Evolutionary conservation across 2,113 vertebrate genomes (phyloP).

Genomic region (Rhinogobius similis): DNA sequence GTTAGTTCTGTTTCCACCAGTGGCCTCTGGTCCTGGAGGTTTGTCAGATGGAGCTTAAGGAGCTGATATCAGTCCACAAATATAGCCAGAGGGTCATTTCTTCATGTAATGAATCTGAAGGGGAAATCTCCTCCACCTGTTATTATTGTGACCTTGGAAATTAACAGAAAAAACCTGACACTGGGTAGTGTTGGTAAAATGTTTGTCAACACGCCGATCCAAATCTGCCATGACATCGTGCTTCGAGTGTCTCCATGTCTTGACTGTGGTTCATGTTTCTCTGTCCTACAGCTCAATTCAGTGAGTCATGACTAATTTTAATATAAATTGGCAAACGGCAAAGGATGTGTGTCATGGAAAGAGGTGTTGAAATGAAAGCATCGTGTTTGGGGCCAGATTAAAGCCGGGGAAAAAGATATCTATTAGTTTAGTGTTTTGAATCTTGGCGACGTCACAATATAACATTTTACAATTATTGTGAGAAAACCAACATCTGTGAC

Average conservation of each 20-base stretch:
- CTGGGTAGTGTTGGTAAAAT: conserved; percentile 46
- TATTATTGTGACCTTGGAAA: conserved; percentile 52
- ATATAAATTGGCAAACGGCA: conserved; percentile 13
- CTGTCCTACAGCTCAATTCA: conserved; percentile 15
- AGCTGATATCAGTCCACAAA: conserved; percentile 78
- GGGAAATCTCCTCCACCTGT: conserved; percentile 69
- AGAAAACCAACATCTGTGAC: too few species aligned
- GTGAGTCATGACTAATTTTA: conserved; percentile 38
- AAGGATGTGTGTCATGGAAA: conserved; percentile 20
- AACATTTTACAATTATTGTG: too few species aligned
- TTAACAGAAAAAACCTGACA: conserved; percentile 58
- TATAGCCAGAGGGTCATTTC: conserved; percentile 76
- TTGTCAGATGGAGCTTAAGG: conserved; percentile 65
- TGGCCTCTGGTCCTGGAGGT: conserved; percentile 52
- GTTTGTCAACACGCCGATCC: conserved; percentile 72
- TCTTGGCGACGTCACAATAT: too few species aligned
- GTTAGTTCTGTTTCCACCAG: too few species aligned
- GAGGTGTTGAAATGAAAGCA: conserved; percentile 13
- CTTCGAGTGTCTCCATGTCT: conserved; percentile 36
- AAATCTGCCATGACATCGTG: conserved; percentile 49
- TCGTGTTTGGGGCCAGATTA: neutral
- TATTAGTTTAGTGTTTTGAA: too few species aligned
- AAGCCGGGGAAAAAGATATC: neutral
- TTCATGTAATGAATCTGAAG: conserved; percentile 72
- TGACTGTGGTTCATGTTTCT: conserved; percentile 48